Percentiles rank a stretch among this genome's conserved stretches.
These are phyloP conservation scores for Sebastes elongatus DNA, from an alignment of 2,797 vertebrate genomes.

Conservation along the genomic window DNA sequence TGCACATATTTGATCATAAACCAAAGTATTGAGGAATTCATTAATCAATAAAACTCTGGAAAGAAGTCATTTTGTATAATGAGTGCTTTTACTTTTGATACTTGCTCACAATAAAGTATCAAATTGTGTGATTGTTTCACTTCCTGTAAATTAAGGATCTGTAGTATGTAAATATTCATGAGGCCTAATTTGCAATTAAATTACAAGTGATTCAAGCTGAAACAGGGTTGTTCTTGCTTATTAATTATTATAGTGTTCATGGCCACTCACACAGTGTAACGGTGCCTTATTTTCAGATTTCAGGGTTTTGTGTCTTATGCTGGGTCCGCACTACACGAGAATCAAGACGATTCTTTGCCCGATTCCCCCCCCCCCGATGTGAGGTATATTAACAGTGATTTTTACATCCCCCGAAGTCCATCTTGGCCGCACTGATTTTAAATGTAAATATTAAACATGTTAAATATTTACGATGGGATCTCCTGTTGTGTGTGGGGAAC, in stretches of 20 bases:
- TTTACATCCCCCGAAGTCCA: too few relatives aligned
- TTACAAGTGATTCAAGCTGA: not conserved
- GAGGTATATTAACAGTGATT: too few relatives aligned
- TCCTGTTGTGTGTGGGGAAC: too few relatives aligned
- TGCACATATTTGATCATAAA: too few relatives aligned
- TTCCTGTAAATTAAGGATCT: not conserved
- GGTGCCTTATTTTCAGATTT: not conserved
- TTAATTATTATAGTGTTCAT: not conserved
- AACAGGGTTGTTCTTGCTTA: not conserved
- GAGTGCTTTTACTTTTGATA: not conserved
- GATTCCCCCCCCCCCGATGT: too few relatives aligned
- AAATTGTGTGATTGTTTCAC: not conserved
- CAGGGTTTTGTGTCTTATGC: not conserved
- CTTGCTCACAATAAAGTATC: not conserved
- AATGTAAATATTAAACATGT: too few relatives aligned
- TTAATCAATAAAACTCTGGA: too few relatives aligned
- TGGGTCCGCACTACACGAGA: too few relatives aligned
- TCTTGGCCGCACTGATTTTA: too few relatives aligned
- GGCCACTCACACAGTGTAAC: not conserved
- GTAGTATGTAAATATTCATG: constrained; percentile 2
- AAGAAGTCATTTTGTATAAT: not conserved
- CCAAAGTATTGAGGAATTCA: too few relatives aligned
- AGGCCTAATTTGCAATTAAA: constrained; percentile 18
- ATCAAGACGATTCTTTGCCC: too few relatives aligned
- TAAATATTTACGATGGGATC: too few relatives aligned